Evolutionary conservation across 2,797 vertebrate genomes (phyloP).

Genomic region (Chrysocyon brachyurus): DNA sequence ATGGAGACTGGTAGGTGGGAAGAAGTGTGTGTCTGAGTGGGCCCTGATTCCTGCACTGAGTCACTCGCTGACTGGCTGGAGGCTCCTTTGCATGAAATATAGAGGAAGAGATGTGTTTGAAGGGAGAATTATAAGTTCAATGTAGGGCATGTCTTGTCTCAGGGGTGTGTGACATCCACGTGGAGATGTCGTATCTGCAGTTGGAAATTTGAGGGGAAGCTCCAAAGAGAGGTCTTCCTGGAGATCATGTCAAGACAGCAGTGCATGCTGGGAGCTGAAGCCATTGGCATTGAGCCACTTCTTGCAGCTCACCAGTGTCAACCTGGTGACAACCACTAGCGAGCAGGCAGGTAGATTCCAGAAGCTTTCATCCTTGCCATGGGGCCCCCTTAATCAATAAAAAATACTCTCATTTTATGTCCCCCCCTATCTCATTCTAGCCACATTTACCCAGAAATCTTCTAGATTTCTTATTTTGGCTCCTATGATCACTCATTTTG

Average conservation of each 20-base stretch:
- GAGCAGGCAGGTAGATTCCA: neutral
- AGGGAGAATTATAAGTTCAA: neutral
- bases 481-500: neutral
- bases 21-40: neutral
- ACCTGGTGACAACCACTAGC: neutral
- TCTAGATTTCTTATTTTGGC: neutral
- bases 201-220: neutral
- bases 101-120: neutral
- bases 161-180: neutral
- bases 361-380: neutral
- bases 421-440: neutral
- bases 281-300: neutral
- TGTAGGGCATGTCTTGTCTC: rapidly evolving
- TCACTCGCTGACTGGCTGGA: neutral
- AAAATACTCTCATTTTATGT: too few species aligned
- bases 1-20: neutral
- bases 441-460: conserved; percentile 34
- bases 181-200: neutral
- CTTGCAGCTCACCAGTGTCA: rapidly evolving
- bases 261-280: rapidly evolving
- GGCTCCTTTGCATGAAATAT: neutral
- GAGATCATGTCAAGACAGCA: neutral
- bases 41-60: neutral
- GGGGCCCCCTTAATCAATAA: neutral
- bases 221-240: neutral